Evolutionary conservation across 2,113 vertebrate genomes (phyloP).

Genomic region (Trichomycterus rosablanca): DNA sequence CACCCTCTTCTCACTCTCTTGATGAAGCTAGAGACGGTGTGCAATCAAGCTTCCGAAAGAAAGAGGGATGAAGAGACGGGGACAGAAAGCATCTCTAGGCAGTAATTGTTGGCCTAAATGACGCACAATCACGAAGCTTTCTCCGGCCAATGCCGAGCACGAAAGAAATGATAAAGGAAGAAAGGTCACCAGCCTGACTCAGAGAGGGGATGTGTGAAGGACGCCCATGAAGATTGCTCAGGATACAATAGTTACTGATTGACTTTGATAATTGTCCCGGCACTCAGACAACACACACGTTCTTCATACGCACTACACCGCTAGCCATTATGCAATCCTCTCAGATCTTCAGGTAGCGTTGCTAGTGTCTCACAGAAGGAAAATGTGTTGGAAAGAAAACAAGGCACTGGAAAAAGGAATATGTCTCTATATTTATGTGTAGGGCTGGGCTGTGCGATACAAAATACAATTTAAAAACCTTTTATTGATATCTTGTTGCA

Average conservation of each 20-base stretch:
- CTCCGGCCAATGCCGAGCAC: constrained; percentile 15
- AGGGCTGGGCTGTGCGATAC: too few species aligned
- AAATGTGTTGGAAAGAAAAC: too few species aligned
- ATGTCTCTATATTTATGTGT: too few species aligned
- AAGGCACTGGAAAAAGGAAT: too few species aligned
- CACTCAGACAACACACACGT: background rate
- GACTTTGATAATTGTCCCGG: constrained; percentile 20
- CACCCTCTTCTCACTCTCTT: constrained; percentile 17
- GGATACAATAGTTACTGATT: constrained; percentile 31
- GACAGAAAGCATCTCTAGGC: constrained; percentile 30
- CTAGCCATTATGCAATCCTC: too few species aligned
- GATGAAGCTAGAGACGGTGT: constrained; percentile 29
- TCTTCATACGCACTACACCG: too few species aligned
- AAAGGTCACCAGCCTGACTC: constrained; percentile 29
- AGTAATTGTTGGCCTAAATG: constrained; percentile 42
- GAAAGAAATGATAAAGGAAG: background rate
- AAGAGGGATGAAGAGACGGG: background rate
- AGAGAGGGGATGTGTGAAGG: constrained; percentile 16
- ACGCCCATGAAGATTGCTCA: background rate
- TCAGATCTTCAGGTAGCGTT: too few species aligned
- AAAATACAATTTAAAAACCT: too few species aligned
- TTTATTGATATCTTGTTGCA: too few species aligned
- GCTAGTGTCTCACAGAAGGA: too few species aligned
- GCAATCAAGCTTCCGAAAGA: constrained; percentile 40
- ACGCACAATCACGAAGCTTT: constrained; percentile 38